Percentiles rank a stretch among this genome's conserved stretches.
Conservation (phyloP, 2,113 vertebrate genomes). For the Mirza zaza region DNA sequence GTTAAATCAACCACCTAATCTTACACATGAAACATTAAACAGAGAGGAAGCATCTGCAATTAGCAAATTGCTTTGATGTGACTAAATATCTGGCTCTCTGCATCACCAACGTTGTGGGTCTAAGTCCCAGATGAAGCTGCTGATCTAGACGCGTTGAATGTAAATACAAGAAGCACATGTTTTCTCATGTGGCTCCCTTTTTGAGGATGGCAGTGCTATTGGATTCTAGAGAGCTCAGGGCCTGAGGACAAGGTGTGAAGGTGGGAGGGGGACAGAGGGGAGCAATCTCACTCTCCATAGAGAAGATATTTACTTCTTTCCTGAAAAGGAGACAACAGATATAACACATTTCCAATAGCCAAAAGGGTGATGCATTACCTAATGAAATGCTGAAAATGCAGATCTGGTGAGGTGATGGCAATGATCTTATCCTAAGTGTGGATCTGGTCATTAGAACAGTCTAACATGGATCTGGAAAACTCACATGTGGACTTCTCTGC, state of each 20-base stretch:
- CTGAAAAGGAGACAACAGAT: neutral
- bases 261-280: neutral
- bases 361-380: neutral
- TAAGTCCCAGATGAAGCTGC: slow-evolving; percentile 78
- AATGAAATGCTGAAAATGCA: neutral
- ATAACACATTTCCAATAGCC: neutral
- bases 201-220: neutral
- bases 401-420: neutral
- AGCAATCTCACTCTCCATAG: neutral
- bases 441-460: neutral
- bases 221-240: slow-evolving; percentile 40
- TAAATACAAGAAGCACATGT: slow-evolving; percentile 40
- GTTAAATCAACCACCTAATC: slow-evolving; percentile 85
- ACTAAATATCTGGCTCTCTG: slow-evolving; percentile 77
- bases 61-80: slow-evolving; percentile 84
- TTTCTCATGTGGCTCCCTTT: slow-evolving; percentile 58
- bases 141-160: slow-evolving; percentile 61
- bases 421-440: neutral
- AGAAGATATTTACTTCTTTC: neutral
- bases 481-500: neutral
- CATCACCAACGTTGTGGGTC: slow-evolving; percentile 69
- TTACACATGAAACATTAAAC: slow-evolving; percentile 82
- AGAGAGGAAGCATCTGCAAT: slow-evolving; percentile 83
- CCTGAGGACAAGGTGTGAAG: neutral
- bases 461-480: neutral